Base-by-base conservation (phyloP, 2,113 vertebrate genomes). In the Lagopus leucura region DNA sequence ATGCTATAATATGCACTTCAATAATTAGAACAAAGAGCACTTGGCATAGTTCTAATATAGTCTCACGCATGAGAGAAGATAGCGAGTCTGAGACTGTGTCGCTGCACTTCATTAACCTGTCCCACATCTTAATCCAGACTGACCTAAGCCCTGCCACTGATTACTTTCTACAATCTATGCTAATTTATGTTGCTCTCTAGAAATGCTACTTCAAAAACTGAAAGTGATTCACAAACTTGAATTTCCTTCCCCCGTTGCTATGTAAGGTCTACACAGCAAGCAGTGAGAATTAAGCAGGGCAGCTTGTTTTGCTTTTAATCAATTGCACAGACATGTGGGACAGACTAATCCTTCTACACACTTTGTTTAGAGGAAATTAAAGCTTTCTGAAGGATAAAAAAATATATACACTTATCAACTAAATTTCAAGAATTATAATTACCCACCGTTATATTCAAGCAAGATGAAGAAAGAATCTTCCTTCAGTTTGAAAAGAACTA, bases 361-460 rank as follows among this genome's bases (percentile, higher is more conserved):
- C 28, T 52, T n/a, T 47, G 42, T 84, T 86, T 87, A 73, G 72
- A 85, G 63, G 66, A 96, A 93, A 89, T 82, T 4, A 87, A 94
- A 92, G 24, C 63, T 79, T 84, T 81, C 24, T 42, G 83, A 82
- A 71, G 43, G 73, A 74, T 71, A 32, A 90, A 92, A 38, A 86
- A 81, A n/a, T 8, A 74, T 42, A 66, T 22, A 64, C 42, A 43
- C 22, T 87, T 69, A 71, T 6, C 22, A 55, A 52, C 34, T n/a
- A 54, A 79, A 79, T 72, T 81, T 82, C 66, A 79, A 48, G 43
- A 58, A 61, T 87, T 91, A 61, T 82, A 87, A 87, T 79, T 81
- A 91, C 42, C 48, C 42, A 24, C 18, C 73, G 30, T 32, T 42
- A 55, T 6, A 58, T 6, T 32, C 25, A 77, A 93, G 47, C 13